phyloP scores from a whole-genome alignment of 2,888 invertebrate species.

The Trimorus sp. region DNA sequence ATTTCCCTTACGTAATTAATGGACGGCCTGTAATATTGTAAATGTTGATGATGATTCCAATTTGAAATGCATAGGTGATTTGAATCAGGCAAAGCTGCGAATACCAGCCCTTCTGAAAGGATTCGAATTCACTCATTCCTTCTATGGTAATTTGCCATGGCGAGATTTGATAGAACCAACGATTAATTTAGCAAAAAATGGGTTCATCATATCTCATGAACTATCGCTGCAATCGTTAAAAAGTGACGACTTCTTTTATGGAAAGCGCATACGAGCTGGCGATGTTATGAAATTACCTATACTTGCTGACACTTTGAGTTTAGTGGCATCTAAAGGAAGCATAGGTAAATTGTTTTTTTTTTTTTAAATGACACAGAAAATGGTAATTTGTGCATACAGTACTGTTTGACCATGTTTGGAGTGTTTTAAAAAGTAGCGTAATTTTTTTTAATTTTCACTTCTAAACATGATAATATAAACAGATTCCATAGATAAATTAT shows the following conservation, averaged over 20 bases:
- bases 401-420: too few relatives aligned
- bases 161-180: slow-evolving; percentile 84
- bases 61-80: slow-evolving; percentile 27
- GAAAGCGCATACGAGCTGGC: slow-evolving; percentile 81
- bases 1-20: too few relatives aligned
- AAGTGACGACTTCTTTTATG: slow-evolving; percentile 80
- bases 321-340: slow-evolving; percentile 81
- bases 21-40: too few relatives aligned
- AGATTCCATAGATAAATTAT: too few relatives aligned
- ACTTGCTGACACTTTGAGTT: slow-evolving; percentile 83
- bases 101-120: slow-evolving; percentile 85
- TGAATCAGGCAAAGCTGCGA: slow-evolving; percentile 67
- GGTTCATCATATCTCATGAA: slow-evolving; percentile 82
- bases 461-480: too few relatives aligned
- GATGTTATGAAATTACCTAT: slow-evolving; percentile 81
- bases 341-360: too few relatives aligned
- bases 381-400: too few relatives aligned
- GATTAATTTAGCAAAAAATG: slow-evolving; percentile 83
- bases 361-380: too few relatives aligned
- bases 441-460: too few relatives aligned
- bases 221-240: slow-evolving; percentile 81
- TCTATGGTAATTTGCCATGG: slow-evolving; percentile 85
- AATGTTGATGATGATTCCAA: too few relatives aligned
- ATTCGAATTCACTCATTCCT: slow-evolving; percentile 83
- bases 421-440: too few relatives aligned